Percentiles rank a stretch among this genome's conserved stretches.
Conservation (phyloP, 1,140 invertebrate species). For the Leptonema lineaticorne region DNA sequence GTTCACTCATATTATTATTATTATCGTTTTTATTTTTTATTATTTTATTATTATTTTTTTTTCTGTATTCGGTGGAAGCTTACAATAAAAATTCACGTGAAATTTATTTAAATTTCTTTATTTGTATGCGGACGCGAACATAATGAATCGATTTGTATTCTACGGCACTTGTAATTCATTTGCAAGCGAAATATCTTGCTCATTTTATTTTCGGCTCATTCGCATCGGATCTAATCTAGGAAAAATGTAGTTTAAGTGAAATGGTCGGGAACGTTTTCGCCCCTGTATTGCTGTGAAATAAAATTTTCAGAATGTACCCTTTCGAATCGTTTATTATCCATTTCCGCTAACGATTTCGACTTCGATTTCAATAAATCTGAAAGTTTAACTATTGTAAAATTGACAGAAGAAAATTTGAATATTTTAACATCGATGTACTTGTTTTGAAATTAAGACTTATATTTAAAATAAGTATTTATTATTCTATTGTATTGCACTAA, state of each 20-base stretch:
- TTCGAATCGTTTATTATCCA: too few species aligned
- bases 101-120: conserved; percentile 16
- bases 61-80: too few species aligned
- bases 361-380: not conserved
- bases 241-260: conserved; percentile 18
- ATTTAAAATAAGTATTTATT: too few species aligned
- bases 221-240: conserved; percentile 14
- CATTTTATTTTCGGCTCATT: conserved; percentile 15
- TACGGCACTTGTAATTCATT: conserved; percentile 16
- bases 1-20: too few species aligned
- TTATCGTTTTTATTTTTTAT: too few species aligned
- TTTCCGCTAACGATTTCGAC: too few species aligned
- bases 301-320: not conserved
- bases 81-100: too few species aligned
- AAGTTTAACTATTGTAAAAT: not conserved
- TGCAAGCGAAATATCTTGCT: conserved; percentile 14
- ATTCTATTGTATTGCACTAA: too few species aligned
- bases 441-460: too few species aligned
- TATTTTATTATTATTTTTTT: too few species aligned
- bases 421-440: not conserved
- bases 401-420: not conserved
- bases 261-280: not conserved
- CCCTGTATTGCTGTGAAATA: not conserved
- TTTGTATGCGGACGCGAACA: conserved; percentile 8
- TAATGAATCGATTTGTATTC: conserved; percentile 19